Base-by-base conservation (phyloP, 2,888 invertebrate genomes). In the Vannuccia rotundouncinata region DNA sequence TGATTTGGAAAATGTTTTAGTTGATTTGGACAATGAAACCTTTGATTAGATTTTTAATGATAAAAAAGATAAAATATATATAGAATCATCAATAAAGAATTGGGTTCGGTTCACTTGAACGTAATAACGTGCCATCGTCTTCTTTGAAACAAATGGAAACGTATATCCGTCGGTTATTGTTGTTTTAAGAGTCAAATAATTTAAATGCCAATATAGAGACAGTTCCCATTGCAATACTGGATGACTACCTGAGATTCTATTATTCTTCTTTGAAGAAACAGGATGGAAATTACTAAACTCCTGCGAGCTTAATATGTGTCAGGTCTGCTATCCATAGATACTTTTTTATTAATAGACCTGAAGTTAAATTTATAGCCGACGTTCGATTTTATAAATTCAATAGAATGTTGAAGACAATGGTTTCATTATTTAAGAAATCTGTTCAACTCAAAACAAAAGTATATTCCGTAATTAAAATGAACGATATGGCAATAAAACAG, bases 331-430 rank as follows among this genome's bases (percentile, higher is more conserved):
- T 75, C 22, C 75, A 75, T 75, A 29, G 29, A 75, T 75, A 75
- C 31, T 75, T 75, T 31, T 5, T 10, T 29, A 31, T 75, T 31
- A 75, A 75, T 75, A 29, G 75, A 31, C 75, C 75, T 75, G 75
- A 29, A 29, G 75, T 10, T 31, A 75, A 75, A 10, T 27, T 27
- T 31, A 75, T 75, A 31, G 75, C 29, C 29, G 75, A 75, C 31
- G 29, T 5, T 22, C 29, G 13, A 31, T 75, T 75, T 5, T 75
- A 10, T 75, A 29, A 75, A 27, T 75, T 2, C 29, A 75, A 75
- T 31, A 29, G 29, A 75, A 75, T 75, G 75, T 75, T 75, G 75
- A 75, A 75, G 31, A 75, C 75, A 31, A 75, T 75, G 75, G 31
- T 75, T 75, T 29, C 75, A 31, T 31, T 31, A 75, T 75, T 75